A percentile compares a stretch with the other conserved stretches of the same genome.
phyloP scores from a whole-genome alignment of 2,797 vertebrate species.

The Podarcis siculus region DNA sequence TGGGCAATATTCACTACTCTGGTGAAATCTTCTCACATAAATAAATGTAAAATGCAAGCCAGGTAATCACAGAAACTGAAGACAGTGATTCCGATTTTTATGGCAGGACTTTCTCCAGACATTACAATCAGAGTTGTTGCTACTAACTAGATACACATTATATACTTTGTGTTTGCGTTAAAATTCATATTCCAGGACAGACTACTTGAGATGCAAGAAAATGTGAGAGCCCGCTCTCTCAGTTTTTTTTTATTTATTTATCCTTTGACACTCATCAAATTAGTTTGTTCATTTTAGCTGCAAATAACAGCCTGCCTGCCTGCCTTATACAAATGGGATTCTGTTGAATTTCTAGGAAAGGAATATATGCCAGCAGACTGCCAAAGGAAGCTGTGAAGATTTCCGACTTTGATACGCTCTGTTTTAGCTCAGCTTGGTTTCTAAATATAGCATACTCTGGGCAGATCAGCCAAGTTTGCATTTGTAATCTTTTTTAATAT shows the following conservation, averaged over 20 bases:
- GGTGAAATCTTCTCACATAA: background rate
- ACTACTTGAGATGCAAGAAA: background rate
- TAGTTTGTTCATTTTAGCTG: background rate
- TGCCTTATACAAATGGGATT: background rate
- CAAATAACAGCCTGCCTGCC: background rate
- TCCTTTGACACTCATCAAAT: background rate
- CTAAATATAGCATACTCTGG: background rate
- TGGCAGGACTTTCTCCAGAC: background rate
- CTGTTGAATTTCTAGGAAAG: background rate
- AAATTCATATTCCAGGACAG: background rate
- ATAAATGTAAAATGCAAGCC: background rate
- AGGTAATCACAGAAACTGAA: background rate
- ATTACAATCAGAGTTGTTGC: background rate
- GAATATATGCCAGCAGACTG: background rate
- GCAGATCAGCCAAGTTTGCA: slow-evolving; percentile 16
- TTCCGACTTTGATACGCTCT: background rate
- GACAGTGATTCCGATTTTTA: background rate
- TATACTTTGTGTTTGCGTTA: background rate
- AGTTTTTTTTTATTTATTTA: background rate
- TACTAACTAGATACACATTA: background rate
- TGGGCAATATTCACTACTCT: background rate
- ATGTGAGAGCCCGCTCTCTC: background rate
- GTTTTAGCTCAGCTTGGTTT: slow-evolving; percentile 11
- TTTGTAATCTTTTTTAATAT: slow-evolving; percentile 27
- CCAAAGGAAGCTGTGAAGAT: slow-evolving; percentile 11